Percentiles rank a stretch among this genome's conserved stretches.
phyloP scores from a whole-genome alignment of 35 echinoderm and acorn worm genomes.

The Anneissia japonica region DNA sequence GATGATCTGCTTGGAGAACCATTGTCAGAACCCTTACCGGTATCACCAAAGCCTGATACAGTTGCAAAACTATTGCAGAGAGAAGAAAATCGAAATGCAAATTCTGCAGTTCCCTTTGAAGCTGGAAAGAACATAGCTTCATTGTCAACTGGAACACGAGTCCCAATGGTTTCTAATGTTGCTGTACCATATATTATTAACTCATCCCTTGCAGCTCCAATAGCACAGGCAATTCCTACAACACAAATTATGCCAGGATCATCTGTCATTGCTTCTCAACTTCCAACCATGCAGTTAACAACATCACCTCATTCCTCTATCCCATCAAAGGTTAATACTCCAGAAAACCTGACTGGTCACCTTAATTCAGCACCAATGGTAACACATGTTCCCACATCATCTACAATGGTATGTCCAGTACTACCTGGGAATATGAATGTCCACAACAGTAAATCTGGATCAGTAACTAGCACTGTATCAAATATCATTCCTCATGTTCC shows the following conservation, averaged over 20 bases:
- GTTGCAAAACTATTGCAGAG: neutral
- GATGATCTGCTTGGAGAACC: neutral
- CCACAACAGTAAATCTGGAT: neutral
- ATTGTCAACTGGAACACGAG: neutral
- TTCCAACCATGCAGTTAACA: neutral
- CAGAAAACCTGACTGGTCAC: neutral
- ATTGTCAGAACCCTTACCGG: neutral
- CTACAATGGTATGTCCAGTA: neutral
- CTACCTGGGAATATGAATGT: neutral
- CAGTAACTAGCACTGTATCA: neutral
- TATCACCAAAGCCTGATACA: slow-evolving; percentile 9
- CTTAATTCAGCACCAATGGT: neutral
- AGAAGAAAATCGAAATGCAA: neutral
- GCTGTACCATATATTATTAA: neutral
- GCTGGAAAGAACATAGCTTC: neutral
- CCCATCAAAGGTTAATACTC: neutral
- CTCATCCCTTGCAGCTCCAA: neutral
- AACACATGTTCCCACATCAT: neutral
- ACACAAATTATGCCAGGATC: neutral
- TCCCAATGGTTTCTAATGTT: neutral
- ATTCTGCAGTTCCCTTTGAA: neutral
- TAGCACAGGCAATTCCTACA: neutral
- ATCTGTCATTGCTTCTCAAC: neutral
- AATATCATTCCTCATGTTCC: neutral
- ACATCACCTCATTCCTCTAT: neutral